Evolutionary conservation across 2,113 vertebrate species (phyloP).

Genomic region (Peromyscus leucopus): DNA sequence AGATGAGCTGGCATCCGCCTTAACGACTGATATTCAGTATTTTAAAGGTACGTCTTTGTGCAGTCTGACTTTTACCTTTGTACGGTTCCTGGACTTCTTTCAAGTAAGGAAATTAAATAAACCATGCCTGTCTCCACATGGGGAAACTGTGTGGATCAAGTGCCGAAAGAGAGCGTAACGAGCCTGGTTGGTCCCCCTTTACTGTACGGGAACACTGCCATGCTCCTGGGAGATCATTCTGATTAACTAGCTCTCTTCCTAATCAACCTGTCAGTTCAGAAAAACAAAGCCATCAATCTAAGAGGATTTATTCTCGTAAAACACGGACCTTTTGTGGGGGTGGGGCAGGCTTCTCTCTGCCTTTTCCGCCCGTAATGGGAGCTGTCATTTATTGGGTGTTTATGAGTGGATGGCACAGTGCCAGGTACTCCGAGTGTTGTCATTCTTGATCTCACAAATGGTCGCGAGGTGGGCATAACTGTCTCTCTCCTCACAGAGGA

Average conservation of each 20-base stretch:
- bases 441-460: background rate
- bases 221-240: background rate
- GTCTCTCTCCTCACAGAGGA: background rate
- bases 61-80: background rate
- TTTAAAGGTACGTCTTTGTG: conserved; percentile 91
- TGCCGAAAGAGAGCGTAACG: background rate
- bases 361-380: accelerated
- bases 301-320: background rate
- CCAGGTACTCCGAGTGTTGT: background rate
- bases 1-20: conserved; percentile 92
- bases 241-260: background rate
- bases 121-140: background rate
- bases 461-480: background rate
- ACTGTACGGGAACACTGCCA: background rate
- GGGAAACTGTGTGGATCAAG: background rate
- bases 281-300: background rate
- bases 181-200: background rate
- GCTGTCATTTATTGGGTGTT: background rate
- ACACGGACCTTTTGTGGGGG: background rate
- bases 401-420: background rate
- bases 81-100: background rate
- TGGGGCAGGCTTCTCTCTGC: background rate
- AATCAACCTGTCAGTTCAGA: background rate
- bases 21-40: conserved; percentile 95
- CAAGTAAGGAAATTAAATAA: background rate